These are phyloP conservation scores for Atractosteus spatula DNA, from an alignment of 2,113 vertebrate species.

Conservation along the genomic window DNA sequence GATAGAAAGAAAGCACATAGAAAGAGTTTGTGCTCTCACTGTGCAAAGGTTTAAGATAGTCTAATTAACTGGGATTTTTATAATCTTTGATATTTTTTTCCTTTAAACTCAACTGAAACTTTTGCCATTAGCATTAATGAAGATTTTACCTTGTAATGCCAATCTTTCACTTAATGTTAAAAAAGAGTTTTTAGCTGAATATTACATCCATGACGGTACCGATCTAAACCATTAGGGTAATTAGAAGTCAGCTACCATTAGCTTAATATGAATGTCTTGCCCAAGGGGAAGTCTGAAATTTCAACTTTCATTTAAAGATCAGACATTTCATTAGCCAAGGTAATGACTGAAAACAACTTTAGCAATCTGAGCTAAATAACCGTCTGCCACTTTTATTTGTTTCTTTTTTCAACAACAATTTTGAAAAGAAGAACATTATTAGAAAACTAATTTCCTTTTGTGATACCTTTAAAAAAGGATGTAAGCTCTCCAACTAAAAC, in stretches of 20 bases:
- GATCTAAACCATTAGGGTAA: conserved; percentile 43
- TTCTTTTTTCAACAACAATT: background rate
- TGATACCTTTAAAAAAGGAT: too few relatives aligned
- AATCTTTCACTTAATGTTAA: conserved; percentile 42
- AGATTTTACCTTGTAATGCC: conserved; percentile 13
- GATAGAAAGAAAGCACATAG: background rate
- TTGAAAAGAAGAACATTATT: too few relatives aligned
- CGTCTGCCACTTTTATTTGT: background rate
- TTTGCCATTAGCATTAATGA: conserved; percentile 5
- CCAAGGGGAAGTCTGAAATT: conserved; percentile 26
- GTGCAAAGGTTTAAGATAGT: background rate
- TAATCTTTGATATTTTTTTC: background rate
- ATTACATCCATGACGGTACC: conserved; percentile 40
- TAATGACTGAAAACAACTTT: conserved; percentile 30
- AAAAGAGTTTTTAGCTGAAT: conserved; percentile 48
- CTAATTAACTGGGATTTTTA: background rate
- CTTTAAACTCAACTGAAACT: background rate
- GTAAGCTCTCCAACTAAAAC: too few relatives aligned
- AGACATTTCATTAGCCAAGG: conserved; percentile 31
- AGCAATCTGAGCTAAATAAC: background rate
- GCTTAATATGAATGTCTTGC: conserved; percentile 44
- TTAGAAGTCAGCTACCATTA: conserved; percentile 50
- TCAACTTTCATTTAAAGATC: conserved; percentile 33
- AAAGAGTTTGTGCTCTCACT: background rate
- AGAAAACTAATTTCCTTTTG: too few relatives aligned